phyloP scores from a whole-genome alignment of 2,113 vertebrate species.

The Poeciliopsis retropinna region DNA sequence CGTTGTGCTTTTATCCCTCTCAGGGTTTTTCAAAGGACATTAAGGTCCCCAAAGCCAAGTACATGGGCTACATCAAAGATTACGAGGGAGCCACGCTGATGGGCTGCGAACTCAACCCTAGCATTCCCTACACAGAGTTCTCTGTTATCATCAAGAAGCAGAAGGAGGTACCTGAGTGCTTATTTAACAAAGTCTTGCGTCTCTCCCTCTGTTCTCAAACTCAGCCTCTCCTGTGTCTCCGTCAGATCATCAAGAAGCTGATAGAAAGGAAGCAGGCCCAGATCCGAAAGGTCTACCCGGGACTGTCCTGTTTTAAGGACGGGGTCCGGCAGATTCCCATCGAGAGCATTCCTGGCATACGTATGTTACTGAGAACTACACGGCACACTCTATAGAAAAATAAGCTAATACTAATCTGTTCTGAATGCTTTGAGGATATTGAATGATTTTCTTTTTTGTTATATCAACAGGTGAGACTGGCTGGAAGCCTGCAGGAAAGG shows the following conservation, averaged over 20 bases:
- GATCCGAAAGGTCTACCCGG: constrained; percentile 97
- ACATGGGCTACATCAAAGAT: constrained; percentile 98
- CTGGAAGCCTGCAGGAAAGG: constrained; percentile 95
- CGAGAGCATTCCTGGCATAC: constrained; percentile 98
- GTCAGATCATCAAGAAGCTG: constrained; percentile 98
- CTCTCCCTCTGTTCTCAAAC: neutral
- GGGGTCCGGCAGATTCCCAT: constrained; percentile 98
- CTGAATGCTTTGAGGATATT: neutral
- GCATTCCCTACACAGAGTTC: constrained; percentile 97
- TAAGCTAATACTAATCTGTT: neutral
- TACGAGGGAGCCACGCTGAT: constrained; percentile 98
- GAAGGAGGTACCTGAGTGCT: constrained; percentile 88
- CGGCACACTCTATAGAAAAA: neutral
- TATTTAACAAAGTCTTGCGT: neutral
- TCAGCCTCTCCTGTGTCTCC: neutral
- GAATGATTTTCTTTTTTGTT: constrained; percentile 11
- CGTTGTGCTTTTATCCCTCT: constrained; percentile 5
- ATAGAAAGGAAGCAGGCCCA: constrained; percentile 98
- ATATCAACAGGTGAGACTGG: constrained; percentile 91
- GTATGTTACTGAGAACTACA: constrained; percentile 78
- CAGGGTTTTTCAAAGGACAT: constrained; percentile 99
- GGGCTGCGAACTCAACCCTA: constrained; percentile 97
- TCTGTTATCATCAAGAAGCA: constrained; percentile 99
- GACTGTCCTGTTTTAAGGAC: constrained; percentile 99
- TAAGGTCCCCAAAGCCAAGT: constrained; percentile 96